phyloP scores from a whole-genome alignment of 2,113 vertebrate genomes.

The Phocoena phocoena region DNA sequence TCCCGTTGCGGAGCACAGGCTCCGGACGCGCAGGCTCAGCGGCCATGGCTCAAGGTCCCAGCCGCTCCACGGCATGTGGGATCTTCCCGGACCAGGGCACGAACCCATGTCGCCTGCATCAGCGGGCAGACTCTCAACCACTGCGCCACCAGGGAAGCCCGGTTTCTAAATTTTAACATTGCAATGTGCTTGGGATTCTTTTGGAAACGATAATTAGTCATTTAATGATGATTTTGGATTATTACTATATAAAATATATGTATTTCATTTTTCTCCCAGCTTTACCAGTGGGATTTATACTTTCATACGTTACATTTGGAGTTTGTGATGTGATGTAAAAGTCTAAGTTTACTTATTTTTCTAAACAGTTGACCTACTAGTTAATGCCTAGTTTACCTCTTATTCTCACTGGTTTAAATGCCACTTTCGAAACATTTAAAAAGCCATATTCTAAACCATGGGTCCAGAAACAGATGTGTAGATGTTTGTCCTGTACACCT shows the following conservation, averaged over 20 bases:
- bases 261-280: background rate
- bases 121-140: too few relatives aligned
- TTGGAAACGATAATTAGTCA: background rate
- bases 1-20: too few relatives aligned
- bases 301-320: background rate
- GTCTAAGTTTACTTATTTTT: conserved; percentile 20
- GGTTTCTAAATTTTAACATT: conserved; percentile 12
- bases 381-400: background rate
- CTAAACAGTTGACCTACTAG: background rate
- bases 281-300: background rate
- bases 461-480: background rate
- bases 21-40: too few relatives aligned
- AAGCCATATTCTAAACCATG: background rate
- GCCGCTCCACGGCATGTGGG: too few relatives aligned
- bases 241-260: background rate
- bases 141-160: too few relatives aligned
- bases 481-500: background rate
- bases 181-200: background rate
- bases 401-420: background rate
- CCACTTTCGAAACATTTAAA: background rate
- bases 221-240: background rate
- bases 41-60: too few relatives aligned
- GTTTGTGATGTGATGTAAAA: background rate
- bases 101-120: too few relatives aligned
- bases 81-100: too few relatives aligned